phyloP scores from a whole-genome alignment of 2,113 vertebrate genomes.

The Apaloderma vittatum region DNA sequence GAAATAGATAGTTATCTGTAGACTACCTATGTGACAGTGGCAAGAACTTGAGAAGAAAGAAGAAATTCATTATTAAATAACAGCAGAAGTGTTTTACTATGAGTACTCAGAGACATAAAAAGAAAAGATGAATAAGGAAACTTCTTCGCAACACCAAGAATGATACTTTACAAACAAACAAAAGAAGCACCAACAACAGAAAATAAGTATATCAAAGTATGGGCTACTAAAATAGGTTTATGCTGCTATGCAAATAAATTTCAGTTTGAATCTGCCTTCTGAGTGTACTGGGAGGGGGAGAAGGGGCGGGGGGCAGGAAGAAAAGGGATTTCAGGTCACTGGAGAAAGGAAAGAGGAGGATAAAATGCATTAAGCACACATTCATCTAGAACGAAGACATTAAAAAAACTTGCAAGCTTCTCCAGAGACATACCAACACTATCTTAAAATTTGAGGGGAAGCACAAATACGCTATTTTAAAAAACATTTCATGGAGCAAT shows the following conservation, averaged over 20 bases:
- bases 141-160: neutral
- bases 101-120: neutral
- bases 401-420: neutral
- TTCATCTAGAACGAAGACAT: neutral
- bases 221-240: neutral
- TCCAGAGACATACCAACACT: neutral
- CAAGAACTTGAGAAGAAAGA: neutral
- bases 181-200: neutral
- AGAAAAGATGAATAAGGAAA: neutral
- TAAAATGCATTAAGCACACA: accelerated
- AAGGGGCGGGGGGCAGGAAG: no score
- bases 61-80: neutral
- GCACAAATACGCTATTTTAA: neutral
- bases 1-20: neutral
- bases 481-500: neutral
- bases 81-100: neutral
- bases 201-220: neutral
- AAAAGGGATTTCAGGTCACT: neutral
- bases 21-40: neutral
- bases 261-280: neutral
- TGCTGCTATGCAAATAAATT: neutral
- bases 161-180: neutral
- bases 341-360: neutral
- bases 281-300: neutral
- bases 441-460: neutral